A percentile compares a stretch with the other conserved stretches of the same genome.
Conservation (phyloP, 2,888 invertebrate genomes). For the Amiota communis region DNA sequence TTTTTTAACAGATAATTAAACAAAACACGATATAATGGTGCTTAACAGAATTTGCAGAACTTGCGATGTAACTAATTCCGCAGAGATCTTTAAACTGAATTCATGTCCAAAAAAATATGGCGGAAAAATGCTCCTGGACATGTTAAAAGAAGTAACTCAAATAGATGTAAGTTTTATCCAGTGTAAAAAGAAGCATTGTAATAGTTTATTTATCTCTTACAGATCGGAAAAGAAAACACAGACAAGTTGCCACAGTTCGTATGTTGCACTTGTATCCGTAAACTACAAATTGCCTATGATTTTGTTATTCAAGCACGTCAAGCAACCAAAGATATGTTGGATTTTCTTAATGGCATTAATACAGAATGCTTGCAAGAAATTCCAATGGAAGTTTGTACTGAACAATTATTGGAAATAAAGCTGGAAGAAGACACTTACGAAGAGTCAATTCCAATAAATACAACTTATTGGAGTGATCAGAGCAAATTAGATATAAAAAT, state of each 20-base stretch:
- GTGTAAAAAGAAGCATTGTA: neutral
- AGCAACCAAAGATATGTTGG: constrained; percentile 30
- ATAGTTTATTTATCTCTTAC: neutral
- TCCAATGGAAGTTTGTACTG: constrained; percentile 63
- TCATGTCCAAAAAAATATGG: constrained; percentile 12
- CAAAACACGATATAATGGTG: no score
- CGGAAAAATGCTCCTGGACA: neutral
- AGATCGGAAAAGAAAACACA: no score
- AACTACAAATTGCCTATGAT: neutral
- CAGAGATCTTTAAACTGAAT: neutral
- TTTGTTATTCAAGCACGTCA: constrained; percentile 6
- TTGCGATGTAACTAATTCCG: neutral
- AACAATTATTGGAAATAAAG: constrained; percentile 31
- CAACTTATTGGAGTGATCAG: neutral
- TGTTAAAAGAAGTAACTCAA: constrained; percentile 1
- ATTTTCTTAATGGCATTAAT: constrained; percentile 5
- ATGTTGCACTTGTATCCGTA: neutral
- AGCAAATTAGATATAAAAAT: neutral
- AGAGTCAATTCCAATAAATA: neutral
- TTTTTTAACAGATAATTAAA: no score
- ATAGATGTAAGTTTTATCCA: neutral
- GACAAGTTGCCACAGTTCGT: neutral
- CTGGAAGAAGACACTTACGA: constrained; percentile 31
- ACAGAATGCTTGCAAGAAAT: constrained; percentile 60
- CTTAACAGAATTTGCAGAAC: neutral